Conservation (phyloP, 1,140 invertebrate genomes). For the Drosophila obscura region DNA sequence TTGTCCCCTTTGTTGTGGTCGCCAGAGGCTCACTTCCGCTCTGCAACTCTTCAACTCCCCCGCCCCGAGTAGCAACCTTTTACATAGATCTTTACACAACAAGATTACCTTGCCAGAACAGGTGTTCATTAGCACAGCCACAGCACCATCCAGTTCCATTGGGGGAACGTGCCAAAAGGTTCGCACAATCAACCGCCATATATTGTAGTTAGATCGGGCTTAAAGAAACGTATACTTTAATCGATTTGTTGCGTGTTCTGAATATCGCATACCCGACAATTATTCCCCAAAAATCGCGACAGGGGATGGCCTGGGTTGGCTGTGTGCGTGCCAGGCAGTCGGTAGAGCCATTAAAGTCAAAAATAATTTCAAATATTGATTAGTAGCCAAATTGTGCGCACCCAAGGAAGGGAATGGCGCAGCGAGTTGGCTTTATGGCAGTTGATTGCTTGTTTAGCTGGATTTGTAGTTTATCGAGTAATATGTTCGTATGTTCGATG, state of each 20-base stretch:
- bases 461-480: constrained; percentile 36
- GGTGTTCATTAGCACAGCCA: constrained; percentile 28
- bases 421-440: constrained; percentile 25
- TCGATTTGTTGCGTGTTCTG: constrained; percentile 77
- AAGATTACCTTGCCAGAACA: constrained; percentile 25
- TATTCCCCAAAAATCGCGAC: constrained; percentile 39
- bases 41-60: too few species aligned
- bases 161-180: constrained; percentile 34
- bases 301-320: constrained; percentile 15
- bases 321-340: constrained; percentile 47
- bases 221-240: constrained; percentile 67
- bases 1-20: constrained; percentile 2
- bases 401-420: constrained; percentile 55
- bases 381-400: constrained; percentile 39
- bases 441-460: constrained; percentile 47
- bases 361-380: constrained; percentile 75
- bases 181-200: constrained; percentile 19
- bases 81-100: neutral
- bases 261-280: constrained; percentile 61
- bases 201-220: constrained; percentile 12
- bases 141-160: neutral
- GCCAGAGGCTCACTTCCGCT: too few species aligned
- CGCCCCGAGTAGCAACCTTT: too few species aligned
- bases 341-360: constrained; percentile 61
- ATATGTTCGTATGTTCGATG: constrained; percentile 6